Evolutionary conservation across 2,113 vertebrate species (phyloP).

Genomic region (Hoplias malabaricus): DNA sequence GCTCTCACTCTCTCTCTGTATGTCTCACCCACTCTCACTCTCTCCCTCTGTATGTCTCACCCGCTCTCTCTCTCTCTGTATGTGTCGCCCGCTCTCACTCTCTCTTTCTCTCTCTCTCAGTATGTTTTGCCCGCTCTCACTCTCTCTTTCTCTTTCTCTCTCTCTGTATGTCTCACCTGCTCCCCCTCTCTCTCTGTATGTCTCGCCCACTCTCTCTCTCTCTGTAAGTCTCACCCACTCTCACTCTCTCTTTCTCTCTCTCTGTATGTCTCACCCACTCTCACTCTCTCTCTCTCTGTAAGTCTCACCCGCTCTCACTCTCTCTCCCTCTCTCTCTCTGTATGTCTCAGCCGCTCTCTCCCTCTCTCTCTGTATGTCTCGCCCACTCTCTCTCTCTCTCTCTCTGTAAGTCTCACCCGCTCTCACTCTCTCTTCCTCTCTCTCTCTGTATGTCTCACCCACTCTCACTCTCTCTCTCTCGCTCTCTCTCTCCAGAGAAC

Average conservation of each 20-base stretch:
- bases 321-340: constrained; percentile 4
- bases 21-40: not conserved
- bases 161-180: not conserved
- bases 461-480: constrained; percentile 14
- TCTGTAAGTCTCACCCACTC: constrained; percentile 30
- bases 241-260: constrained; percentile 20
- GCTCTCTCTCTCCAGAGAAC: constrained; percentile 37
- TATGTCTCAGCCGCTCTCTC: not conserved
- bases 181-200: not conserved
- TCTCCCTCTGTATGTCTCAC: constrained; percentile 28
- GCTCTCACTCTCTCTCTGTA: not conserved
- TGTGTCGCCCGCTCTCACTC: constrained; percentile 35
- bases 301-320: no score
- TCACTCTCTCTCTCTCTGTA: constrained; percentile 41
- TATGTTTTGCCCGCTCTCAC: constrained; percentile 37
- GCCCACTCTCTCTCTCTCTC: not conserved
- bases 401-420: constrained; percentile 38
- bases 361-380: not conserved
- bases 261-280: no score
- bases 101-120: constrained; percentile 41
- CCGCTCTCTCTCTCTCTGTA: constrained; percentile 26
- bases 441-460: constrained; percentile 23
- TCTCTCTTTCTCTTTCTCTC: not conserved
- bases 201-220: not conserved
- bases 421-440: constrained; percentile 41